Base-by-base conservation (phyloP, 2,888 invertebrate genomes). In the Apeira syringaria region DNA sequence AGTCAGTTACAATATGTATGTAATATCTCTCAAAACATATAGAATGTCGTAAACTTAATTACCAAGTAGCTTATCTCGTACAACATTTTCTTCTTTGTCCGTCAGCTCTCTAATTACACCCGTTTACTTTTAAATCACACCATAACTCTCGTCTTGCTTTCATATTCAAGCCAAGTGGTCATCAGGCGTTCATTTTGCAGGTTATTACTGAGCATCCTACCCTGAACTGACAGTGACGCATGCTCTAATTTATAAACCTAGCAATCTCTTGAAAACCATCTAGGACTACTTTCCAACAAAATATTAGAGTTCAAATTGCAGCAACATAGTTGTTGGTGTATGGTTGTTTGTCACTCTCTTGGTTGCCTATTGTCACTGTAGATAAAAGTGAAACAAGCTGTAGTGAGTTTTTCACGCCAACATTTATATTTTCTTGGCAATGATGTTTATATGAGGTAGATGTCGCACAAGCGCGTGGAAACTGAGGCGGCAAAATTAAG, bases 121-220 rank as follows among this genome's bases (percentile, higher is more conserved):
- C 46, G 64, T 71, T 61, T 39, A 46, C 45, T 59, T 52, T 51
- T 38, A 53, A 70, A 63, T 56, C 50, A 58, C 59, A 52, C 56
- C 57, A 68, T 73, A 67, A 74, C 64, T 65, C 40, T 31, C 55
- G 51, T 12, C 27, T 41, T 41, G 36, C 49, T 44, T 68, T 58
- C 53, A 64, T 68, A 61, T 61, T 67, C 62, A 50, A 61, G 53
- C 58, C 60, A 63, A 76, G 69, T 70, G 76, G 77, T 74, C 80
- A 81, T 80, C 79, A 74, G 74, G 62, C 51, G 77, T 74, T 77
- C 75, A 80, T 83, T 82, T 86, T 75, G 73, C 78, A 80, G 77
- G 80, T 81, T 80, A 82, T 82, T 81, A 78, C 77, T 61, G 62
- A 60, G 67, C 67, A 70, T 71, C 59, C 52, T 62, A 60, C 70